These are phyloP conservation scores for Choreutis nemorana DNA, from an alignment of 2,888 invertebrate genomes.

Conservation along the genomic window DNA sequence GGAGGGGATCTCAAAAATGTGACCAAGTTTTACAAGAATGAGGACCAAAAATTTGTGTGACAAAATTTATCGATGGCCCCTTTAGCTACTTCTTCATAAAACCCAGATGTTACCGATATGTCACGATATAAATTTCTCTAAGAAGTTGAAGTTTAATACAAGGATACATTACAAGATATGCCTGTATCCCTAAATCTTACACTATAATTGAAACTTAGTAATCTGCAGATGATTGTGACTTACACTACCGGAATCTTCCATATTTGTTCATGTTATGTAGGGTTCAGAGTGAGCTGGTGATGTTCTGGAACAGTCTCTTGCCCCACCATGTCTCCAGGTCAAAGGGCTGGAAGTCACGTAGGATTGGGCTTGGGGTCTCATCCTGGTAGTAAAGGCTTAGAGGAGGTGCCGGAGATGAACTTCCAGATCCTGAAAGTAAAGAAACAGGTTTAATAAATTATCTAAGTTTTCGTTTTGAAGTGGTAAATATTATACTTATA, in stretches of 20 bases:
- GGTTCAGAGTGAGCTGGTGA: conserved; percentile 77
- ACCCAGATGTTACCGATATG: too few relatives aligned
- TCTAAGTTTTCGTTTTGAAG: neutral
- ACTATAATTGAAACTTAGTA: conserved; percentile 40
- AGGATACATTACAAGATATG: too few relatives aligned
- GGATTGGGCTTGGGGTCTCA: conserved; percentile 71
- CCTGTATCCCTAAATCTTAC: too few relatives aligned
- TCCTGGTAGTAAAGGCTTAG: conserved; percentile 76
- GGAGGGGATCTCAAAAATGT: too few relatives aligned
- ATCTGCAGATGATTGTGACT: conserved; percentile 62
- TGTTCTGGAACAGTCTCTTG: conserved; percentile 82
- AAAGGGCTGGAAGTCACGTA: conserved; percentile 87
- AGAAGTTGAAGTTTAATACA: too few relatives aligned
- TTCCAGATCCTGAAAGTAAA: conserved; percentile 39
- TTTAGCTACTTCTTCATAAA: too few relatives aligned
- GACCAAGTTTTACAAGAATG: too few relatives aligned
- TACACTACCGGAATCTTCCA: conserved; percentile 40
- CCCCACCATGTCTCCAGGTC: conserved; percentile 94
- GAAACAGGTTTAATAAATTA: neutral
- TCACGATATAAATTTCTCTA: too few relatives aligned
- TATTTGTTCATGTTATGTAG: conserved; percentile 11
- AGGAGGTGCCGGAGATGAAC: conserved; percentile 48
- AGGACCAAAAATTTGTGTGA: too few relatives aligned
- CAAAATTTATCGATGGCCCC: too few relatives aligned
- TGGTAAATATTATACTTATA: neutral